phyloP scores from a whole-genome alignment of 2,888 invertebrate genomes.

The Sicus ferrugineus region DNA sequence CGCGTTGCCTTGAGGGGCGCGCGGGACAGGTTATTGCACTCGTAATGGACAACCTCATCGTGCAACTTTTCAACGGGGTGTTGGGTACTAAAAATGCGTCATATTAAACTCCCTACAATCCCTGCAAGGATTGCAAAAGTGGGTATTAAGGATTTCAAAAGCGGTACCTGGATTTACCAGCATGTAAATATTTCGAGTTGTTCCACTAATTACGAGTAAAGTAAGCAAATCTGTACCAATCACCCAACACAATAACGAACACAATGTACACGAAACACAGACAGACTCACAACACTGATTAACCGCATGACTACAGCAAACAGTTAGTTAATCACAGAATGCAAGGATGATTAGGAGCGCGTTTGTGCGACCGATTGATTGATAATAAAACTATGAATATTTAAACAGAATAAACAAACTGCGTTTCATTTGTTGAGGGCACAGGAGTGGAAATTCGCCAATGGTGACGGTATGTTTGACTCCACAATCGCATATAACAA shows the following conservation, averaged over 20 bases:
- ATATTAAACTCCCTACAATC: too few species aligned
- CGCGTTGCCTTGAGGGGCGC: too few species aligned
- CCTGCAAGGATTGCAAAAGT: too few species aligned
- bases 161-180: too few species aligned
- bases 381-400: slow-evolving; percentile 31
- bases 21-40: too few species aligned
- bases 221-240: slow-evolving; percentile 10
- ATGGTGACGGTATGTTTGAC: too few species aligned
- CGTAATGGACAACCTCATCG: too few species aligned
- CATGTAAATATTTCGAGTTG: slow-evolving; percentile 21
- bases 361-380: slow-evolving; percentile 16
- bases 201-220: not conserved
- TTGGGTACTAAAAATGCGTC: too few species aligned
- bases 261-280: not conserved
- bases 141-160: too few species aligned
- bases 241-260: slow-evolving; percentile 10
- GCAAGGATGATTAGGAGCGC: not conserved
- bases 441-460: too few species aligned
- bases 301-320: slow-evolving; percentile 2
- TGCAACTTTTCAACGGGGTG: too few species aligned
- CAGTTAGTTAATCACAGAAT: slow-evolving; percentile 25
- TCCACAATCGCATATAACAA: too few species aligned
- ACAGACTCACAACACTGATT: not conserved
- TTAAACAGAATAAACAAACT: slow-evolving; percentile 22
- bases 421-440: not conserved